Conservation (phyloP, 2,113 vertebrate genomes). For the Hiodon tergisus region DNA sequence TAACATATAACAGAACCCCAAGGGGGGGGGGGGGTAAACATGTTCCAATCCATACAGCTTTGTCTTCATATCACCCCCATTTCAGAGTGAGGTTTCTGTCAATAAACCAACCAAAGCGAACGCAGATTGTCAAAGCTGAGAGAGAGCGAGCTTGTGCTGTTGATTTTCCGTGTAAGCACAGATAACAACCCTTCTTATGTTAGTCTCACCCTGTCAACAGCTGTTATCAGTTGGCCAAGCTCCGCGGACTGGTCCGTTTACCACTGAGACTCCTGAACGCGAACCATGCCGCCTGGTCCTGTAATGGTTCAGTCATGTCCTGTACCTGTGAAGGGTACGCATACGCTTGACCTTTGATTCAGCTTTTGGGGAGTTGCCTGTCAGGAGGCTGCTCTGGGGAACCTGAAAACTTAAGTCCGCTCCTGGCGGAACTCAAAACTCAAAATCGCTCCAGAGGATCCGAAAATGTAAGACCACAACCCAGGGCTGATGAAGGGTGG, state of each 20-base stretch:
- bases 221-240: not conserved
- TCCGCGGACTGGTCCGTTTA: constrained; percentile 2
- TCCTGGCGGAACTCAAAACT: too few species aligned
- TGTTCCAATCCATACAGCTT: not conserved
- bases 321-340: not conserved
- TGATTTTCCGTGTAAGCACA: constrained; percentile 31
- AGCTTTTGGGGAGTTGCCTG: too few species aligned
- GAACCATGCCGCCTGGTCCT: not conserved
- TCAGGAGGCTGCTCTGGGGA: too few species aligned
- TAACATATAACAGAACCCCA: not conserved
- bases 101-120: constrained; percentile 1
- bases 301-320: not conserved
- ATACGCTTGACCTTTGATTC: too few species aligned
- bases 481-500: too few species aligned
- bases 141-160: constrained; percentile 4
- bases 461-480: too few species aligned
- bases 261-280: not conserved
- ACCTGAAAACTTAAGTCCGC: too few species aligned
- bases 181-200: constrained; percentile 25
- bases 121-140: constrained; percentile 1
- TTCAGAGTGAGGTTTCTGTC: constrained; percentile 1
- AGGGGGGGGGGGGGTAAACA: too few species aligned
- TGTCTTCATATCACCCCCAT: not conserved
- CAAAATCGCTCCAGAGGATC: too few species aligned
- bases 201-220: constrained; percentile 14